Conservation (phyloP, 2,888 invertebrate species). For the Gastrophysa polygoni region DNA sequence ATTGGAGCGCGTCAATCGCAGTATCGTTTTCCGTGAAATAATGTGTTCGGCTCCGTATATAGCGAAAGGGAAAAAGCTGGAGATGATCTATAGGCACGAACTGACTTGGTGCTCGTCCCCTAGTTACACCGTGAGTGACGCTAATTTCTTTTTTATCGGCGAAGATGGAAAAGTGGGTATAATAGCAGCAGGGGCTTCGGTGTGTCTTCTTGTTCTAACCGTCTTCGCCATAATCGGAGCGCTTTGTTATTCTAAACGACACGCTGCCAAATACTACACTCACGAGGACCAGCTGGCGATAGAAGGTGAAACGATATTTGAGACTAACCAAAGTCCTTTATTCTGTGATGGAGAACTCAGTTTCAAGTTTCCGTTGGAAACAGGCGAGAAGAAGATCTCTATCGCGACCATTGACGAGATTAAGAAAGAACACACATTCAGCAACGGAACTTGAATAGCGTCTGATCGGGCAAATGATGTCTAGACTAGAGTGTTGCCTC, state of each 20-base stretch:
- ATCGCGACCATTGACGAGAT: conserved; percentile 58
- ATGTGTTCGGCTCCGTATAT: conserved; percentile 66
- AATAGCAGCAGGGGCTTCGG: conserved; percentile 63
- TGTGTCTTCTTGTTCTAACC: conserved; percentile 62
- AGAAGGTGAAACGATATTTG: conserved; percentile 58
- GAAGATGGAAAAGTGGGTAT: conserved; percentile 64
- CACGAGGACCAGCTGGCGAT: conserved; percentile 70
- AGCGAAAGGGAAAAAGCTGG: conserved; percentile 61
- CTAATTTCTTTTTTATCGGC: conserved; percentile 57
- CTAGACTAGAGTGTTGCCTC: conserved; percentile 21
- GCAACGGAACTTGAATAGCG: conserved; percentile 48
- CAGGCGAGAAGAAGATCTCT: conserved; percentile 53
- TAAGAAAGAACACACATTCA: conserved; percentile 54
- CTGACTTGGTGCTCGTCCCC: conserved; percentile 63
- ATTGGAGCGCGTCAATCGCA: conserved; percentile 65
- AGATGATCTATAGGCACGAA: conserved; percentile 53
- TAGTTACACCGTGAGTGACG: conserved; percentile 62
- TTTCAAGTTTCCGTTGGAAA: conserved; percentile 64
- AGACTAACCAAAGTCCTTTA: conserved; percentile 57
- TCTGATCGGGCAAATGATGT: conserved; percentile 7
- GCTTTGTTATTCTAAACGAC: conserved; percentile 71
- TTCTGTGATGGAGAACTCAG: conserved; percentile 62
- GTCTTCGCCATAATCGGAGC: conserved; percentile 59
- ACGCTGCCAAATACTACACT: conserved; percentile 81
- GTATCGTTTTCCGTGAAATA: conserved; percentile 61